A percentile compares a stretch with the other conserved stretches of the same genome.
Evolutionary conservation across 2,113 vertebrate genomes (phyloP).

Genomic region (Lucifuga dentata): DNA sequence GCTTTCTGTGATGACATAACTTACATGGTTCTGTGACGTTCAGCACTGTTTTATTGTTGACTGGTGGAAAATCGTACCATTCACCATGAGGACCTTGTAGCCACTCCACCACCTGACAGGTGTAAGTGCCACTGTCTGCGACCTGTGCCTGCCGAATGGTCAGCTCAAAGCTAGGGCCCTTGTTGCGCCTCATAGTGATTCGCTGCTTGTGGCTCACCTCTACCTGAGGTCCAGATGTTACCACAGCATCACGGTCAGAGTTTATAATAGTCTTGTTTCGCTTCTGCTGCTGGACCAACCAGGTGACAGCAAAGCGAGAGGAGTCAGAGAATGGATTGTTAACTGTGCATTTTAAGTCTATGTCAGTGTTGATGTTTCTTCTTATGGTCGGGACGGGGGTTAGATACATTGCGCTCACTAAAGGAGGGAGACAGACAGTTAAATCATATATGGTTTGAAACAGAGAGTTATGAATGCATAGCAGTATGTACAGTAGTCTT

Average conservation of each 20-base stretch:
- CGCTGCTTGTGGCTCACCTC: constrained; percentile 38
- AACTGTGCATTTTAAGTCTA: constrained; percentile 70
- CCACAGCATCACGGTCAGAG: constrained; percentile 60
- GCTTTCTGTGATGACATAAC: constrained; percentile 6
- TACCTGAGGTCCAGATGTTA: constrained; percentile 42
- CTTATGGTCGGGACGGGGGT: neutral
- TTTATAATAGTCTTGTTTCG: constrained; percentile 56
- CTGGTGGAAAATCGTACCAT: constrained; percentile 71
- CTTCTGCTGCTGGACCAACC: constrained; percentile 53
- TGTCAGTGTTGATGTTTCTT: constrained; percentile 42
- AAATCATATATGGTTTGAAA: constrained; percentile 9
- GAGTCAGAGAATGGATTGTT: neutral
- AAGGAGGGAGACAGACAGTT: constrained; percentile 17
- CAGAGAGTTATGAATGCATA: neutral
- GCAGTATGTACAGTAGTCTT: neutral
- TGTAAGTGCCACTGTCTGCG: constrained; percentile 74
- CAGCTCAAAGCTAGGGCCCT: constrained; percentile 70
- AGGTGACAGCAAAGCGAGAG: constrained; percentile 75
- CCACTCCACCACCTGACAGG: constrained; percentile 81
- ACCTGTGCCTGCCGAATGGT: constrained; percentile 55
- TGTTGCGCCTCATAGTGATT: constrained; percentile 57
- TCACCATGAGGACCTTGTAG: constrained; percentile 71
- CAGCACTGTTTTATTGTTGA: constrained; percentile 33
- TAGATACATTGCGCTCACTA: constrained; percentile 71
- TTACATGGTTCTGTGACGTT: constrained; percentile 66